phyloP scores from a whole-genome alignment of 1,140 invertebrate genomes.

The Zaprionus kolodkinae region DNA sequence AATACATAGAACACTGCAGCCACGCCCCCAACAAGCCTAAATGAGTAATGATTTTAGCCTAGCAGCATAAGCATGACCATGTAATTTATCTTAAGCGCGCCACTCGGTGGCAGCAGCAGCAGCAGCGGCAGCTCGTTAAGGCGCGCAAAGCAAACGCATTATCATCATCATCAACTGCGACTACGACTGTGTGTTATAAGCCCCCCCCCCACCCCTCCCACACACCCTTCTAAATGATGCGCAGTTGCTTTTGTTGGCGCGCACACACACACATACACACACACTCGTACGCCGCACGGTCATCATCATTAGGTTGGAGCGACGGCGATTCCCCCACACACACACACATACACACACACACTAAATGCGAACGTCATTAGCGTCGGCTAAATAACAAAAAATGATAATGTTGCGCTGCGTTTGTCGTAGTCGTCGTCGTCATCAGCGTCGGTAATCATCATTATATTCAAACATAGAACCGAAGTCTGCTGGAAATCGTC shows the following conservation, averaged over 20 bases:
- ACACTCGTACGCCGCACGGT: constrained; percentile 51
- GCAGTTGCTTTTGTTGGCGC: constrained; percentile 67
- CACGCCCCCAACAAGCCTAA: constrained; percentile 33
- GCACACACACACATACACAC: constrained; percentile 36
- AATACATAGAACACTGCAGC: not conserved
- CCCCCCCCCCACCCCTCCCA: not conserved
- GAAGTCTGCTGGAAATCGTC: constrained; percentile 28
- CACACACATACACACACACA: constrained; percentile 16
- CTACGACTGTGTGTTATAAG: constrained; percentile 16
- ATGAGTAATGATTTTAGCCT: constrained; percentile 52
- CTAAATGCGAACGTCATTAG: constrained; percentile 81
- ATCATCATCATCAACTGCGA: constrained; percentile 75
- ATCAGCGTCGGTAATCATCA: constrained; percentile 76
- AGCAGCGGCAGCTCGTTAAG: constrained; percentile 64
- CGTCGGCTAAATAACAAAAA: constrained; percentile 81
- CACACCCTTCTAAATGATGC: constrained; percentile 30
- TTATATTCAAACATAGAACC: constrained; percentile 70
- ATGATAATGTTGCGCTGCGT: constrained; percentile 73
- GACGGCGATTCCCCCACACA: constrained; percentile 22
- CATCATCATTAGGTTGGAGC: constrained; percentile 80
- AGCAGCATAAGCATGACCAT: constrained; percentile 50
- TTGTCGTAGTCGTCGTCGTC: constrained; percentile 43
- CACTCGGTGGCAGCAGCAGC: constrained; percentile 29
- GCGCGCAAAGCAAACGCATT: constrained; percentile 75
- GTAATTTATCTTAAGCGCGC: constrained; percentile 66